Evolutionary conservation across 1,140 invertebrate species (phyloP), one percentile per base, ranked within the genome.

Genomic region (Drosophila sulfurigaster): DNA sequence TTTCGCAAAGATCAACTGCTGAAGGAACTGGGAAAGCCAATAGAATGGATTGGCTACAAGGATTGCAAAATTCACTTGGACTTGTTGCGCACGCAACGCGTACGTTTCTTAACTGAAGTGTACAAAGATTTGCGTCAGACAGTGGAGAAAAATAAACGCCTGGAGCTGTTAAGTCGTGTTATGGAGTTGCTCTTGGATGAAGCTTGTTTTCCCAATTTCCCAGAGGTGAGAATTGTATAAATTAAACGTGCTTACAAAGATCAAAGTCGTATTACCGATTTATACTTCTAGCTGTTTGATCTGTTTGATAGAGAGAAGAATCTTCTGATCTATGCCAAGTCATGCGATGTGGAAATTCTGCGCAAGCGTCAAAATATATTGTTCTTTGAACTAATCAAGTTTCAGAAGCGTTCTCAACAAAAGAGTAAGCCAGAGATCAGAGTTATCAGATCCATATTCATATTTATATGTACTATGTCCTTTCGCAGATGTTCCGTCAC

Each of bases 61-160:
- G 89, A 92, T 73, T 92, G 92, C 7, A 71, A 92, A 2, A 91
- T 95, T 8, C 93, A 94, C 48, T 93, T 96, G 93, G 93, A 95
- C 38, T 94, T 95, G 3, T 69, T 95, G 41, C 94, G 94, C 58
- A 94, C 93, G 0, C 95, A 95, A 82, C 93, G 93, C 45, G 95
- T 94, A 1, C 93, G 93, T 0, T 94, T 94, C 52, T 93, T 94
- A 41, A 93, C 93, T 35, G 91, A 91, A 32, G 72, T 95, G 3
- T 95, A 95, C 77, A 92, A 94, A 10, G 82, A 92, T 80, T 72
- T 93, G 43, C 75, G 79, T 0, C 79, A 90, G 48, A 75, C 83
- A 3, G 13, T 72, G 28, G 56, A 43, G 0, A 91, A 75, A 11
- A 76, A 78, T 10, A 52, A 85, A 0, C 86, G 91, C 8, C 46